Conservation (phyloP, 1,140 invertebrate species). For the Capitella teleta region DNA sequence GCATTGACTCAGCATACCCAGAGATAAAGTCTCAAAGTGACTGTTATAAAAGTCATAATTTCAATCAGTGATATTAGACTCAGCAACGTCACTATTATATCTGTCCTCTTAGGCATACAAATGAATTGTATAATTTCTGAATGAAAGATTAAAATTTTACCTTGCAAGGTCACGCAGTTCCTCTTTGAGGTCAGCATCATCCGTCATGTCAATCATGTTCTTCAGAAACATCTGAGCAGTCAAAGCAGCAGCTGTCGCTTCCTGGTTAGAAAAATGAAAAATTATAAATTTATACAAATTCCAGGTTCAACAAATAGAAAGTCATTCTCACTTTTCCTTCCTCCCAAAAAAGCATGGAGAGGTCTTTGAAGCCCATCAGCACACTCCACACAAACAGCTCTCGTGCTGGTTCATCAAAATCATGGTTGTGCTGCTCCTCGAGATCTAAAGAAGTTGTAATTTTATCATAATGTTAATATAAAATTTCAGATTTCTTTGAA, state of each 20-base stretch:
- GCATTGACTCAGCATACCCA: constrained; percentile 37
- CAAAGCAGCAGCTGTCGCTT: constrained; percentile 34
- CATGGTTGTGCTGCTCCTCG: too few species aligned
- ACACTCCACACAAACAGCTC: constrained; percentile 44
- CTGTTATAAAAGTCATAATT: neutral
- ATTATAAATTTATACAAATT: neutral
- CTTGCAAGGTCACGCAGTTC: neutral
- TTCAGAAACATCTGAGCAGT: constrained; percentile 29
- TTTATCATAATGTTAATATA: too few species aligned
- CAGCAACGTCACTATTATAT: too few species aligned
- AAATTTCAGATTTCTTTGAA: too few species aligned
- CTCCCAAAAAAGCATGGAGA: constrained; percentile 40
- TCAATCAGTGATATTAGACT: too few species aligned
- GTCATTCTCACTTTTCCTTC: constrained; percentile 25
- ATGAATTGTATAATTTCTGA: too few species aligned
- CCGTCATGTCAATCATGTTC: constrained; percentile 21
- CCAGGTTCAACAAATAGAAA: neutral
- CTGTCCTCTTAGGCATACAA: too few species aligned
- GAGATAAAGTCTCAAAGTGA: constrained; percentile 26
- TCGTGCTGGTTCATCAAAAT: constrained; percentile 35
- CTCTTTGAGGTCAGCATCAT: constrained; percentile 22
- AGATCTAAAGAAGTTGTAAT: too few species aligned
- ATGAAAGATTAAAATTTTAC: too few species aligned
- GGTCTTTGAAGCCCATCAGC: constrained; percentile 32
- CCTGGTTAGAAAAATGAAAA: constrained; percentile 16